These are phyloP conservation scores for Drosophila meridionalis DNA, from an alignment of 2,888 invertebrate genomes.

Conservation along the genomic window DNA sequence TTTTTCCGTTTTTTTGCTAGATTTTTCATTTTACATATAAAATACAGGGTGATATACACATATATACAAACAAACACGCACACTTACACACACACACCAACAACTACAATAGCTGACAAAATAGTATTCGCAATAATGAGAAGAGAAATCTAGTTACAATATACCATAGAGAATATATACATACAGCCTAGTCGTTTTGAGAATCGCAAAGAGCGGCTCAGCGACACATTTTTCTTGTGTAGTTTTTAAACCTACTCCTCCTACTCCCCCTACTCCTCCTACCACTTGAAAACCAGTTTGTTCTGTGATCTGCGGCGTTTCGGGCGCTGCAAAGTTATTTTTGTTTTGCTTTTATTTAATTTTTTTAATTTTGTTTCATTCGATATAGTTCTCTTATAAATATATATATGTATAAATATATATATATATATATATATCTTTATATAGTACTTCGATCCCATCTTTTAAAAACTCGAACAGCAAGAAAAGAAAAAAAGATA, in stretches of 20 bases:
- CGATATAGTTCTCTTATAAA: slow-evolving; percentile 2
- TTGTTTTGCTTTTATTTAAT: slow-evolving; percentile 44
- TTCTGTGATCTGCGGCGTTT: slow-evolving; percentile 81
- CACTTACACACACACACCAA: slow-evolving; percentile 5
- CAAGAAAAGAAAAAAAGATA: slow-evolving; percentile 9
- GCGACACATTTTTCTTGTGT: slow-evolving; percentile 32
- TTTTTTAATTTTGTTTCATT: not conserved
- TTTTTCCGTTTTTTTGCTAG: slow-evolving; percentile 20
- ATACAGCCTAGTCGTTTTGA: slow-evolving; percentile 26
- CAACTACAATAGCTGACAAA: slow-evolving; percentile 34
- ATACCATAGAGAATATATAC: slow-evolving; percentile 17
- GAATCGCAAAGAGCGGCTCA: slow-evolving; percentile 37
- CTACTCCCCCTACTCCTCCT: slow-evolving; percentile 15
- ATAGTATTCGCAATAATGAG: slow-evolving; percentile 51
- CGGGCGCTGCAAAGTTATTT: slow-evolving; percentile 63
- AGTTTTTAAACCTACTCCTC: slow-evolving; percentile 35
- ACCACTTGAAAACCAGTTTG: slow-evolving; percentile 70
- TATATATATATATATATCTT: slow-evolving; percentile 4
- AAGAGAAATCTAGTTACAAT: slow-evolving; percentile 10
- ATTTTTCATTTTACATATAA: slow-evolving; percentile 14
- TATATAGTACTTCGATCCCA: slow-evolving; percentile 27
- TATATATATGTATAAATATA: not conserved
- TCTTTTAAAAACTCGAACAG: slow-evolving; percentile 43
- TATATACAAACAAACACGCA: slow-evolving; percentile 9
- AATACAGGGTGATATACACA: slow-evolving; percentile 56